A percentile compares a stretch with the other conserved stretches of the same genome.
Evolutionary conservation across 2,888 invertebrate species (phyloP).

Genomic region (Brachyopa scutellaris): DNA sequence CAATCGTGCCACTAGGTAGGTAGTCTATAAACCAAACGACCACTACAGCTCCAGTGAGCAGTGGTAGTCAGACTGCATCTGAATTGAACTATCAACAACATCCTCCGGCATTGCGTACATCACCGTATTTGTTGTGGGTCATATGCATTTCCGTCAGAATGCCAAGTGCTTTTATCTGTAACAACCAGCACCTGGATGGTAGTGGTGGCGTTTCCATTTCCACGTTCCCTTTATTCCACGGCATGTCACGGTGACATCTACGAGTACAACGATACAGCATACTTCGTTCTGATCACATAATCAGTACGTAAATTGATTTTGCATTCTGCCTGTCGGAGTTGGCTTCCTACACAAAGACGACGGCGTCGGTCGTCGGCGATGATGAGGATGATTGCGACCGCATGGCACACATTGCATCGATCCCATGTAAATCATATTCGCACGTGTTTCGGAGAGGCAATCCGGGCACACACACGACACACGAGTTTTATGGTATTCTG

Average conservation of each 20-base stretch:
- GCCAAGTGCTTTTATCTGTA: constrained; percentile 22
- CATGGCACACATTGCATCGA: constrained; percentile 53
- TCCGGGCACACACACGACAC: constrained; percentile 18
- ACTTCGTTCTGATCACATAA: constrained; percentile 63
- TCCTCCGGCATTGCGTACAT: constrained; percentile 14
- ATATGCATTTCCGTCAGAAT: constrained; percentile 41
- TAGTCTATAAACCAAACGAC: constrained; percentile 11
- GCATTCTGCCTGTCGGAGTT: constrained; percentile 38
- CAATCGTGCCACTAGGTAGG: constrained; percentile 1
- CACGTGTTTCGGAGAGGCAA: constrained; percentile 56
- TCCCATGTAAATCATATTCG: constrained; percentile 61
- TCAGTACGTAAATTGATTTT: constrained; percentile 65
- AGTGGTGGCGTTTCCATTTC: constrained; percentile 11
- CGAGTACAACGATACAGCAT: constrained; percentile 1
- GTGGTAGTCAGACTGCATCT: constrained; percentile 29
- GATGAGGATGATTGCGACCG: constrained; percentile 44
- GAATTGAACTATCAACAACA: constrained; percentile 46
- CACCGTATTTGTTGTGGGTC: constrained; percentile 46
- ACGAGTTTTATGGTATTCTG: constrained; percentile 11
- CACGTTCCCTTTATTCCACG: constrained; percentile 14
- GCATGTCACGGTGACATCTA: constrained; percentile 10
- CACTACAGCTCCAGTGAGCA: constrained; percentile 4
- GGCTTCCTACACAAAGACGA: neutral
- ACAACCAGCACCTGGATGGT: constrained; percentile 5
- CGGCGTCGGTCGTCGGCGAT: constrained; percentile 10